phyloP scores from a whole-genome alignment of 2,888 invertebrate species.

The Steinernema hermaphroditum region DNA sequence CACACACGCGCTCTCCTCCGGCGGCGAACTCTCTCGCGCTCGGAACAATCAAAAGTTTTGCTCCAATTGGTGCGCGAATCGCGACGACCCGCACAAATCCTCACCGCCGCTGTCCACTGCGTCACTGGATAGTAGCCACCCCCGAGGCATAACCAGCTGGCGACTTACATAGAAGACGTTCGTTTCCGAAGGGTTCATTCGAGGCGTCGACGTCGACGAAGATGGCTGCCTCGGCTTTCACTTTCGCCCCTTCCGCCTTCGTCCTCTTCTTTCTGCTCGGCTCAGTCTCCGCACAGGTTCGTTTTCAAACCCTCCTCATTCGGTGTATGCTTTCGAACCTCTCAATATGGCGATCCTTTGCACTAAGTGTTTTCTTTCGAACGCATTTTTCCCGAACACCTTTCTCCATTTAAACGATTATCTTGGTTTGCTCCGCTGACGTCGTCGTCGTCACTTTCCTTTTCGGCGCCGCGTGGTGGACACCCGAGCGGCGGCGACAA shows the following conservation, averaged over 20 bases:
- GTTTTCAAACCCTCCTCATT: not conserved
- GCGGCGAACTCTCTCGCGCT: constrained; percentile 8
- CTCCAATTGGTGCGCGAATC: constrained; percentile 19
- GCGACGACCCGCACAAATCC: constrained; percentile 6
- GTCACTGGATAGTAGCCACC: constrained; percentile 11
- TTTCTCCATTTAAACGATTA: too few relatives aligned
- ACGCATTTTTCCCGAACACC: too few relatives aligned
- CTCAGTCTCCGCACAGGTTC: not conserved
- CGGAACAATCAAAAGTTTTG: constrained; percentile 26
- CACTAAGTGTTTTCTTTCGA: too few relatives aligned
- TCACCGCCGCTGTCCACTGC: not conserved
- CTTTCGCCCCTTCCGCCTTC: not conserved
- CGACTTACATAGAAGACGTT: constrained; percentile 20
- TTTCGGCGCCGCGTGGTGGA: not conserved
- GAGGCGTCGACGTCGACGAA: not conserved
- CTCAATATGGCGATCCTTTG: too few relatives aligned
- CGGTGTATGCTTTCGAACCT: not conserved
- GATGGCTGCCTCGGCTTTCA: constrained; percentile 10
- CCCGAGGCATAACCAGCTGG: constrained; percentile 27
- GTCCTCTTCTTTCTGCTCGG: not conserved
- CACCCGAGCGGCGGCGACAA: not conserved
- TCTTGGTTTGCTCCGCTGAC: not conserved
- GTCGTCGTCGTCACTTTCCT: not conserved
- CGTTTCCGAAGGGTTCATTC: constrained; percentile 22
- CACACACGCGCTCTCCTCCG: constrained; percentile 7